Conservation (phyloP, 2,888 invertebrate genomes). For the Hermaeophaga mercurialis region DNA sequence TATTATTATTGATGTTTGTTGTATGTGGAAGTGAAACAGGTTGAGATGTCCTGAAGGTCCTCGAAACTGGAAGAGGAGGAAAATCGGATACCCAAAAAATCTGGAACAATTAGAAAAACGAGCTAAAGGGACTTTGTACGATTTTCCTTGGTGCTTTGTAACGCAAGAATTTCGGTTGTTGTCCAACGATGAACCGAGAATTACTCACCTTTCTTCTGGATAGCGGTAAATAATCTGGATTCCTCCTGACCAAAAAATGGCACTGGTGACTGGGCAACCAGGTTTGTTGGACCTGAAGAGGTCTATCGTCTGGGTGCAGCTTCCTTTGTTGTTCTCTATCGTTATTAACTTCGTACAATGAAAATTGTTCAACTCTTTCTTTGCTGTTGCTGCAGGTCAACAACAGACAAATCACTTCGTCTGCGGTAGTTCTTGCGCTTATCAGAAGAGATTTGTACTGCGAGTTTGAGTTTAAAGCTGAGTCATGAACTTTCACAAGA, state of each 20-base stretch:
- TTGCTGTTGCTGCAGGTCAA: slow-evolving; percentile 84
- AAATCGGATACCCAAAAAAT: slow-evolving; percentile 64
- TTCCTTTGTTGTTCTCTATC: slow-evolving; percentile 87
- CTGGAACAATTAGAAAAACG: no score
- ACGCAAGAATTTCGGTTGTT: neutral
- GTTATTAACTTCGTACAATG: slow-evolving; percentile 78
- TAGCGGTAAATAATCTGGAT: slow-evolving; percentile 75
- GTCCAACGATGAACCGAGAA: no score
- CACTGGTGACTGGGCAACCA: slow-evolving; percentile 71
- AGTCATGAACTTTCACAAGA: slow-evolving; percentile 91
- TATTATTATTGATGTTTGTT: slow-evolving; percentile 17
- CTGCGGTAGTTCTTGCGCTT: slow-evolving; percentile 86
- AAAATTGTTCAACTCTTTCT: slow-evolving; percentile 85
- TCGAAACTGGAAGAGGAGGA: slow-evolving; percentile 57
- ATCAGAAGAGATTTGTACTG: slow-evolving; percentile 91
- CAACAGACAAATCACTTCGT: slow-evolving; percentile 83
- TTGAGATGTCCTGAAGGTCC: slow-evolving; percentile 42
- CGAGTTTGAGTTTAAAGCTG: slow-evolving; percentile 87
- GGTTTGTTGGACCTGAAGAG: slow-evolving; percentile 78
- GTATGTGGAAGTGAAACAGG: slow-evolving; percentile 44
- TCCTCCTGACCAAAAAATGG: slow-evolving; percentile 82
- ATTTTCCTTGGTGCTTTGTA: neutral
- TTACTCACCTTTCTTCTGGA: slow-evolving; percentile 59
- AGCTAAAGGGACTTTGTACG: no score
- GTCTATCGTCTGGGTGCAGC: slow-evolving; percentile 84